Evolutionary conservation across 1,140 invertebrate genomes (phyloP).

Genomic region (Drosophila nannoptera): DNA sequence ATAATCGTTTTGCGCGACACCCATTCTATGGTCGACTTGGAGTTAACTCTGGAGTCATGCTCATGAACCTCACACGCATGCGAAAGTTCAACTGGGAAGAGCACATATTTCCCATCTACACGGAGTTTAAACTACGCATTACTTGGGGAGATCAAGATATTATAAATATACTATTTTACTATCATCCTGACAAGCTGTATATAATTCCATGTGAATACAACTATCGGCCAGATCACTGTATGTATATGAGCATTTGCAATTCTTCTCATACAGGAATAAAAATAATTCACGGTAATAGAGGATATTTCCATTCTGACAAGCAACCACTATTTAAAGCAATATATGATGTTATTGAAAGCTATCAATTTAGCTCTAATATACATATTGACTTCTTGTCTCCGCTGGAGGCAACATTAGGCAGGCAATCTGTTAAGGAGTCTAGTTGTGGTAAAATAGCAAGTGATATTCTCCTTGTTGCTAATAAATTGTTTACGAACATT

Average conservation of each 20-base stretch:
- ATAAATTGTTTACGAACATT: constrained; percentile 35
- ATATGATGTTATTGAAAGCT: constrained; percentile 85
- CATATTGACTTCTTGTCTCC: constrained; percentile 80
- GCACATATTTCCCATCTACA: constrained; percentile 90
- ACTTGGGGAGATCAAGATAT: constrained; percentile 99
- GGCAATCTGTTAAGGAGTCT: constrained; percentile 76
- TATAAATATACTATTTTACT: constrained; percentile 97
- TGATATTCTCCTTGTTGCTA: constrained; percentile 69
- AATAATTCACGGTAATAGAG: constrained; percentile 93
- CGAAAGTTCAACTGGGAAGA: constrained; percentile 90
- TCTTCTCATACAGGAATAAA: constrained; percentile 85
- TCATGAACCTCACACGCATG: constrained; percentile 97
- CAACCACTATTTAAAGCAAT: constrained; percentile 92
- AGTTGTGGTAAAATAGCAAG: constrained; percentile 80
- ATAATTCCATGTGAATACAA: constrained; percentile 93
- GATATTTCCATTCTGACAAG: constrained; percentile 91
- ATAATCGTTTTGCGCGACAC: constrained; percentile 96
- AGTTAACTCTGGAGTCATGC: constrained; percentile 97
- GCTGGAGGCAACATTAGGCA: constrained; percentile 79
- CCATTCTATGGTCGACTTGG: constrained; percentile 95
- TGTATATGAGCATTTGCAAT: constrained; percentile 94
- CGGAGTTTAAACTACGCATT: constrained; percentile 91
- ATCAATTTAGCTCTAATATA: constrained; percentile 79
- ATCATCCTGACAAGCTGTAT: constrained; percentile 90
- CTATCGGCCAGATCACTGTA: constrained; percentile 96